Conservation (phyloP, 2,113 vertebrate genomes). For the Tringa solitaria region DNA sequence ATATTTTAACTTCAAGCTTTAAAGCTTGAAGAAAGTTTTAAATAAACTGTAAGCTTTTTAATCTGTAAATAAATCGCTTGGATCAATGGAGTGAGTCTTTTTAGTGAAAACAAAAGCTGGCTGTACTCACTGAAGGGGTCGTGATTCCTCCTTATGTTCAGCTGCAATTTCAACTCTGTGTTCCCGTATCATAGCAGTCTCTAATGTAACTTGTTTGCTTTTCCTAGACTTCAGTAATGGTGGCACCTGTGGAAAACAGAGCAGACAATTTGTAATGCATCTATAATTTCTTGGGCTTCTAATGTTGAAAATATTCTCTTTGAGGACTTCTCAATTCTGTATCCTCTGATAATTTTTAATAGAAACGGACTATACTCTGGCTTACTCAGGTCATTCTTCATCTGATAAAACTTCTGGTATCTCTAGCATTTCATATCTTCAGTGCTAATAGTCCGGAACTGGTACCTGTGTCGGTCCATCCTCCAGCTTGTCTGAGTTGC, state of each 20-base stretch:
- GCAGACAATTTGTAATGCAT: constrained; percentile 60
- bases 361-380: constrained; percentile 54
- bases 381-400: constrained; percentile 60
- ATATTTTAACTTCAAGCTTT: background rate
- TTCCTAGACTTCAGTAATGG: constrained; percentile 68
- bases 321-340: constrained; percentile 66
- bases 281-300: constrained; percentile 59
- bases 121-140: background rate
- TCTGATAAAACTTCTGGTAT: constrained; percentile 50
- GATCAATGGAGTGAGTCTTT: background rate
- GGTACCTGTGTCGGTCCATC: constrained; percentile 24
- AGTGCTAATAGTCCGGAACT: constrained; percentile 48
- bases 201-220: constrained; percentile 63
- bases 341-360: constrained; percentile 57
- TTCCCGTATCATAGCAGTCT: background rate
- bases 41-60: background rate
- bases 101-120: background rate
- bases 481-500: constrained; percentile 57
- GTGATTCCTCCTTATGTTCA: background rate
- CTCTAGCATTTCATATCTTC: constrained; percentile 36
- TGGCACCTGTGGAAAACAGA: constrained; percentile 64
- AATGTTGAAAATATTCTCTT: constrained; percentile 60
- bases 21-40: background rate
- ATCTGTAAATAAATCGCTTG: background rate
- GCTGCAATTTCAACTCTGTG: constrained; percentile 26